These are phyloP conservation scores for Myotis pilosus DNA, from an alignment of 2,797 vertebrate species.

Conservation along the genomic window DNA sequence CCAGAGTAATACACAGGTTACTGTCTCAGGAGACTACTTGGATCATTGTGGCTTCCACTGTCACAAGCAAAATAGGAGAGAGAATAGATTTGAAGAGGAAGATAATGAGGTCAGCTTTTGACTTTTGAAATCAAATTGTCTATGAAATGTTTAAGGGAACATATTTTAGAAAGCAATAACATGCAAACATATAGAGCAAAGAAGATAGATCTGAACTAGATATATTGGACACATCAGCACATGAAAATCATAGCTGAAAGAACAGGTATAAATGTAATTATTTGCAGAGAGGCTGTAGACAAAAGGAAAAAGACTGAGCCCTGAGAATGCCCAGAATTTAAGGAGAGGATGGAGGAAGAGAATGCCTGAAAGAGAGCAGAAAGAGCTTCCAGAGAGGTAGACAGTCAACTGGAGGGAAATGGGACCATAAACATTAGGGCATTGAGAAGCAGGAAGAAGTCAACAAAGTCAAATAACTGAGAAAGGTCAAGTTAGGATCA, in stretches of 20 bases:
- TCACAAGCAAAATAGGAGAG: background rate
- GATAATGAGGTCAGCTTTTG: background rate
- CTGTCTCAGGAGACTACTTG: background rate
- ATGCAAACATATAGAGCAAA: background rate
- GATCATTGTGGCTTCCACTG: background rate
- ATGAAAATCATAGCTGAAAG: background rate
- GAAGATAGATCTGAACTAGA: background rate
- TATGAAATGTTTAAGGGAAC: background rate
- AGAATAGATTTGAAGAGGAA: background rate
- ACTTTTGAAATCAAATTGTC: constrained; percentile 11
- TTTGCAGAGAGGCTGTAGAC: background rate
- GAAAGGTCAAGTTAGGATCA: background rate
- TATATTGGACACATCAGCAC: background rate
- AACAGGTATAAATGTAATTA: background rate
- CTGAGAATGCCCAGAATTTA: background rate
- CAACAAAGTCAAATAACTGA: background rate
- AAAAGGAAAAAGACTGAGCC: background rate
- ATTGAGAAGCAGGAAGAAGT: background rate
- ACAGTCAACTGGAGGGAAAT: background rate
- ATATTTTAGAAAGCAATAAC: background rate
- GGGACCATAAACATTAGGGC: background rate
- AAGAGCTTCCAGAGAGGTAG: background rate
- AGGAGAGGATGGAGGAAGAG: background rate
- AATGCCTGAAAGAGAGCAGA: background rate
- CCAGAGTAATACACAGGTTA: background rate